phyloP scores from a whole-genome alignment of 2,797 vertebrate species.

The Gymnopithys bicolor region DNA sequence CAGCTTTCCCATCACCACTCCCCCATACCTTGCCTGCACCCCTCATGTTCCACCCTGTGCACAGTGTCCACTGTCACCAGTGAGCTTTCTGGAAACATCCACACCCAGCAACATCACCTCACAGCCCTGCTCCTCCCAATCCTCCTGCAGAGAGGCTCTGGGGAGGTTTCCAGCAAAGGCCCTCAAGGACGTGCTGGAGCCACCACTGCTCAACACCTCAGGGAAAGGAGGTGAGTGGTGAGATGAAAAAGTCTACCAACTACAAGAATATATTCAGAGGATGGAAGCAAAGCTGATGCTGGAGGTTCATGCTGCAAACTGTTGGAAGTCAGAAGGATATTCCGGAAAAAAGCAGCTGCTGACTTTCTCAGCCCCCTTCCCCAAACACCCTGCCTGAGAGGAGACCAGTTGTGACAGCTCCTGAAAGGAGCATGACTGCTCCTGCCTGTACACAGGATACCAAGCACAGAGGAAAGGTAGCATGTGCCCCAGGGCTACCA shows the following conservation, averaged over 20 bases:
- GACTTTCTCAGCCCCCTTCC: not conserved
- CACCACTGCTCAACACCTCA: not conserved
- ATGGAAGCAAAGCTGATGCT: not conserved
- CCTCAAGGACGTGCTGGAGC: not conserved
- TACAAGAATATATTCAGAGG: not conserved
- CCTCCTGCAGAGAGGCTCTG: not conserved
- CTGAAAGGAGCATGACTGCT: not conserved
- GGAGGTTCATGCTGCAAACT: not conserved
- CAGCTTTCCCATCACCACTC: not conserved
- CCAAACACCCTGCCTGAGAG: not conserved
- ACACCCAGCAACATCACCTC: not conserved
- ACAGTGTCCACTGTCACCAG: not conserved
- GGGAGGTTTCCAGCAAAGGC: not conserved
- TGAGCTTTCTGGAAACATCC: not conserved
- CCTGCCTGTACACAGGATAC: not conserved
- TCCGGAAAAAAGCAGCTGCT: not conserved
- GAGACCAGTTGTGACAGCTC: rapidly evolving
- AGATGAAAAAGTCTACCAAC: not conserved
- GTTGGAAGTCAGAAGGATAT: not conserved
- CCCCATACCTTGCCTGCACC: not conserved
- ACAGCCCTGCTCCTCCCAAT: not conserved
- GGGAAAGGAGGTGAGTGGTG: not conserved
- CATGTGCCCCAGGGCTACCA: rapidly evolving
- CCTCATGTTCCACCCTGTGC: rapidly evolving
- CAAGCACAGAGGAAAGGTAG: not conserved